These are phyloP conservation scores for Conopomorpha cramerella DNA, from an alignment of 1,140 invertebrate genomes.

Conservation along the genomic window DNA sequence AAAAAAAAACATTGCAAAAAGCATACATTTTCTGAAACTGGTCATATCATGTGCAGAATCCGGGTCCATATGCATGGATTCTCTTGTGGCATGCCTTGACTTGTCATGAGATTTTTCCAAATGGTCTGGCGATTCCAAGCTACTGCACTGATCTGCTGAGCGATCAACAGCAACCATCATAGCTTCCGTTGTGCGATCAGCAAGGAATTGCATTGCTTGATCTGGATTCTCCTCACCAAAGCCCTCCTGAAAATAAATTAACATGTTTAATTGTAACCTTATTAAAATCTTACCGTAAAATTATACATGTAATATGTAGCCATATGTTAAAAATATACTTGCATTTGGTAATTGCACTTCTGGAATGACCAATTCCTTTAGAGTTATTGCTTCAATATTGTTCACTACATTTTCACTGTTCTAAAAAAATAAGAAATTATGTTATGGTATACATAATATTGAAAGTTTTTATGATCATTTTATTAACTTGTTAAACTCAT, in stretches of 20 bases:
- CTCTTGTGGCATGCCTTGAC: slow-evolving; percentile 9
- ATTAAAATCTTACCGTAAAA: neutral
- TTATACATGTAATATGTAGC: neutral
- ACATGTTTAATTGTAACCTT: too few relatives aligned
- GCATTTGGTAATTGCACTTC: slow-evolving; percentile 22
- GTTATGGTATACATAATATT: neutral
- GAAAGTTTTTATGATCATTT: neutral
- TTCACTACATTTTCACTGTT: slow-evolving; percentile 29
- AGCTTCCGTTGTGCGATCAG: slow-evolving; percentile 18
- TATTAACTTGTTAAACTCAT: too few relatives aligned
- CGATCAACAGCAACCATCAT: slow-evolving; percentile 14
- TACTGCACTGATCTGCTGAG: slow-evolving; percentile 11
- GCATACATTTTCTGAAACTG: slow-evolving; percentile 29
- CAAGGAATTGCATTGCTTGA: slow-evolving; percentile 12
- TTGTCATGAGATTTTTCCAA: slow-evolving; percentile 17
- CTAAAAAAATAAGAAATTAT: slow-evolving; percentile 16
- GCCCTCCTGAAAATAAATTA: too few relatives aligned
- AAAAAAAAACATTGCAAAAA: too few relatives aligned
- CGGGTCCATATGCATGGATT: slow-evolving; percentile 19
- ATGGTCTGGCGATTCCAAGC: slow-evolving; percentile 7
- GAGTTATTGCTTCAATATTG: slow-evolving; percentile 32
- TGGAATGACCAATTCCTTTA: slow-evolving; percentile 26
- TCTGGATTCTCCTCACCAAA: slow-evolving; percentile 31
- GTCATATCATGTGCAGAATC: slow-evolving; percentile 26
- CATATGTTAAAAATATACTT: slow-evolving; percentile 10